A percentile compares a stretch with the other conserved stretches of the same genome.
Conservation (phyloP, 2,797 vertebrate genomes). For the Arnoldichthys spilopterus region DNA sequence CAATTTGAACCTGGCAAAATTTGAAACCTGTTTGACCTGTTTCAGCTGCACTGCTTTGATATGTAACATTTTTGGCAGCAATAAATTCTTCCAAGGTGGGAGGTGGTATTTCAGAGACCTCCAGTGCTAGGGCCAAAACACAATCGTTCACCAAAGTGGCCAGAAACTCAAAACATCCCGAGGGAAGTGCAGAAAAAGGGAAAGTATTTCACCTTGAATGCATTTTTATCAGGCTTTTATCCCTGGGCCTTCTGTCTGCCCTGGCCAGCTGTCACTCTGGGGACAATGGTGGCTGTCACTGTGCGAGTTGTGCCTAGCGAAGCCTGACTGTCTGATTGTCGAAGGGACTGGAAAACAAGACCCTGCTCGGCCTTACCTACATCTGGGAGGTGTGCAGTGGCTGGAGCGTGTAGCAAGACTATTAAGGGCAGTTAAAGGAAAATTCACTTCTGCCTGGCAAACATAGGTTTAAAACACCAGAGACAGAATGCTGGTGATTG, state of each 20-base stretch:
- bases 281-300: slow-evolving; percentile 61
- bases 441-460: slow-evolving; percentile 18
- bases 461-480: background rate
- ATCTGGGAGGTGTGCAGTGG: background rate
- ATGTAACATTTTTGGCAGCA: background rate
- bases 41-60: background rate
- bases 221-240: slow-evolving; percentile 56
- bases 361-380: slow-evolving; percentile 11
- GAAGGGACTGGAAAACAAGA: slow-evolving; percentile 52
- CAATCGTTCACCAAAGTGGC: slow-evolving; percentile 5
- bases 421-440: slow-evolving; percentile 34
- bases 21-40: no score
- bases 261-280: slow-evolving; percentile 55
- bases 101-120: slow-evolving; percentile 37
- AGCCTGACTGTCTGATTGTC: slow-evolving; percentile 56
- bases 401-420: slow-evolving; percentile 16
- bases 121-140: background rate
- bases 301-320: slow-evolving; percentile 38
- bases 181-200: slow-evolving; percentile 43
- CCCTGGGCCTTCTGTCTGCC: slow-evolving; percentile 33
- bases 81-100: background rate
- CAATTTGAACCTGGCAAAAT: background rate
- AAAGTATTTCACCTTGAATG: slow-evolving; percentile 64
- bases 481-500: background rate
- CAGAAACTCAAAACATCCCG: slow-evolving; percentile 39